Base-by-base conservation (phyloP, 2,888 invertebrate genomes). In the Drosophila neonasuta region DNA sequence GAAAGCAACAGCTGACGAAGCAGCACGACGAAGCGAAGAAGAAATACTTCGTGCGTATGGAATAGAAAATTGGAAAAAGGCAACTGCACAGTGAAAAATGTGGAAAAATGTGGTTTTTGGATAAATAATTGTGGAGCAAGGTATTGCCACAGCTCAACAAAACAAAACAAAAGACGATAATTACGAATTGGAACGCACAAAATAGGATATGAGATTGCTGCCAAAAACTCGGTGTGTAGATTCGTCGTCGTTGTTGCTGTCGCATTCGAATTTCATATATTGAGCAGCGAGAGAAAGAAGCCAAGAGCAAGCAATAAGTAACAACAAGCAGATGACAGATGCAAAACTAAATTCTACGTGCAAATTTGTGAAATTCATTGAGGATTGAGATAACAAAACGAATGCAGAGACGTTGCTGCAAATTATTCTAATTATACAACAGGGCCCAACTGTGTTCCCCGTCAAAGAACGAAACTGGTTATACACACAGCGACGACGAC, bases 381-480 rank as follows among this genome's bases (percentile, higher is more conserved):
- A 68, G 67, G 69, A 74, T 66, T 65, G 57, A 71, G 74, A 71
- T 71, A 71, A 65, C 44, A 71, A 45, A 67, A 69, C 68, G 74
- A 55, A 76, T 59, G 59, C 58, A 68, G 52, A 72, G 51, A 46
- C 59, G 68, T 67, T 71, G 68, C 51, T 63, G 65, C 58, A 68
- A 76, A 74, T 30, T 72, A 62, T 79, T 84, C 69, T 72, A 82
- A 85, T 86, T 82, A 86, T 86, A 82, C 81, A 82, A 82, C 76
- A 82, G 36, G 36, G 68, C 44, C 73, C 76, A 77, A 80, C 71
- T 65, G 71, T 67, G 64, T 65, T 61, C 65, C 62, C 71, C 74
- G 24, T 68, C 66, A 57, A 74, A 80, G 74, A 82, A 78, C 83
- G 63, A 85, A 83, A 82, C 81, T 86, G 86, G 86, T 82, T 82